A percentile compares a stretch with the other conserved stretches of the same genome.
Conservation (phyloP, 2,797 vertebrate species). For the Liparis tanakae region DNA sequence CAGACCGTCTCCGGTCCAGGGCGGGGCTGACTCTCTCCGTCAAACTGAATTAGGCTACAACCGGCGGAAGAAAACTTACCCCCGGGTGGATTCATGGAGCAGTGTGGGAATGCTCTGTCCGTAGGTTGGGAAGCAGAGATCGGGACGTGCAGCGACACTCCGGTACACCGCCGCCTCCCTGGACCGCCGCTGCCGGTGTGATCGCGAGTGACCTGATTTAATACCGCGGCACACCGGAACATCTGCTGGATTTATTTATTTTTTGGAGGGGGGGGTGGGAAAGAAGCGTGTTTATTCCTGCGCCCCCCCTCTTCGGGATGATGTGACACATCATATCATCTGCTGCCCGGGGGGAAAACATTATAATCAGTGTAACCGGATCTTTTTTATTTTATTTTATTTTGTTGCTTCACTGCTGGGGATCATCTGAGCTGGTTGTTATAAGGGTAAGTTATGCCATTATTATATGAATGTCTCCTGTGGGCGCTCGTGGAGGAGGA, state of each 20-base stretch:
- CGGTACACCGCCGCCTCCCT: slow-evolving; percentile 26
- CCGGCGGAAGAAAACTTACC: slow-evolving; percentile 79
- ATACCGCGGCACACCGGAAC: slow-evolving; percentile 43
- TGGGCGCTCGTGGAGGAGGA: slow-evolving; percentile 48
- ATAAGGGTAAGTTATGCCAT: slow-evolving; percentile 78
- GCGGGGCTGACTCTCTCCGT: slow-evolving; percentile 78
- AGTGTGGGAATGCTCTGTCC: slow-evolving; percentile 76
- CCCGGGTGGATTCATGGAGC: slow-evolving; percentile 75
- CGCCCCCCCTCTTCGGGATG: slow-evolving; percentile 64
- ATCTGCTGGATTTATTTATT: slow-evolving; percentile 35
- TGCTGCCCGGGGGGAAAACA: slow-evolving; percentile 40
- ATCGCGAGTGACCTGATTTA: slow-evolving; percentile 37
- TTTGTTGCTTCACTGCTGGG: slow-evolving; percentile 37
- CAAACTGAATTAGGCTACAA: slow-evolving; percentile 76
- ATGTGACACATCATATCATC: slow-evolving; percentile 75
- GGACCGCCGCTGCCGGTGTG: slow-evolving; percentile 48
- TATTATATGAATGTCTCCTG: slow-evolving; percentile 40
- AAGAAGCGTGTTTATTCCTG: slow-evolving; percentile 56
- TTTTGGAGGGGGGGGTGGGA: slow-evolving; percentile 2
- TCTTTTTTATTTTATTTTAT: slow-evolving; percentile 22
- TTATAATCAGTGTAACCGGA: slow-evolving; percentile 43
- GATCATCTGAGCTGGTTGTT: slow-evolving; percentile 59
- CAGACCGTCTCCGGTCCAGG: slow-evolving; percentile 71
- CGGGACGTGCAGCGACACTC: slow-evolving; percentile 52
- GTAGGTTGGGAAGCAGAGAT: slow-evolving; percentile 66